Percentiles rank a stretch among this genome's conserved stretches.
Conservation (phyloP, 2,888 invertebrate genomes). For the Drosophila macrothrix region DNA sequence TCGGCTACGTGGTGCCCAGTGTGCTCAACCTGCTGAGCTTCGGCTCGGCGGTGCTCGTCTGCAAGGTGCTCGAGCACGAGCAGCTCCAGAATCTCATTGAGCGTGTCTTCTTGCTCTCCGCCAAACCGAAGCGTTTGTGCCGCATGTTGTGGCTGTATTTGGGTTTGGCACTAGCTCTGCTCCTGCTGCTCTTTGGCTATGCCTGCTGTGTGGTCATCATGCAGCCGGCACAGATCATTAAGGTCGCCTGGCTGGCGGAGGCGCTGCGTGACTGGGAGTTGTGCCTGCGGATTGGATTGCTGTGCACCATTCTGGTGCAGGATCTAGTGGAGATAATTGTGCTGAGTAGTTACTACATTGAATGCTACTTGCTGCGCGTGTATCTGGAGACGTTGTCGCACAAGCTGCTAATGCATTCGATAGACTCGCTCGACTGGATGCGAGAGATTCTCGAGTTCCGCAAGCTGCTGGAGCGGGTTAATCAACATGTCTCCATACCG, state of each 20-base stretch:
- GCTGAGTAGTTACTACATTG: conserved; percentile 92
- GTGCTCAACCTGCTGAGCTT: conserved; percentile 90
- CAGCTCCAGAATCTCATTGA: conserved; percentile 94
- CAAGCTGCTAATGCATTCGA: conserved; percentile 90
- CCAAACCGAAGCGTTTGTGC: conserved; percentile 89
- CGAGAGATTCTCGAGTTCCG: conserved; percentile 92
- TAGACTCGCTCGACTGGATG: conserved; percentile 92
- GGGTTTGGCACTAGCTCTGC: conserved; percentile 89
- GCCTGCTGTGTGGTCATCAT: conserved; percentile 85
- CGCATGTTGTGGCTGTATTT: conserved; percentile 91
- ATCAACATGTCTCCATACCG: conserved; percentile 90
- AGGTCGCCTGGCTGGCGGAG: conserved; percentile 69
- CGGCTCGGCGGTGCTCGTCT: conserved; percentile 90
- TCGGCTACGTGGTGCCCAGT: conserved; percentile 91
- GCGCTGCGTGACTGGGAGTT: conserved; percentile 66
- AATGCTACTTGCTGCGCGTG: conserved; percentile 91
- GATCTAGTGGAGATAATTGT: conserved; percentile 94
- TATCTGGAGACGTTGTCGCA: conserved; percentile 90
- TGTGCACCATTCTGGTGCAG: conserved; percentile 90
- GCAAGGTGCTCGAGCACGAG: conserved; percentile 92
- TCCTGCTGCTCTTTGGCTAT: conserved; percentile 88
- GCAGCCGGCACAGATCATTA: conserved; percentile 75
- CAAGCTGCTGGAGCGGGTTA: conserved; percentile 91
- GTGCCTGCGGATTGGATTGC: conserved; percentile 86
- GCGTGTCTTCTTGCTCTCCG: conserved; percentile 90